Evolutionary conservation across 2,888 invertebrate genomes (phyloP).

Genomic region (Slavum lentiscoides): DNA sequence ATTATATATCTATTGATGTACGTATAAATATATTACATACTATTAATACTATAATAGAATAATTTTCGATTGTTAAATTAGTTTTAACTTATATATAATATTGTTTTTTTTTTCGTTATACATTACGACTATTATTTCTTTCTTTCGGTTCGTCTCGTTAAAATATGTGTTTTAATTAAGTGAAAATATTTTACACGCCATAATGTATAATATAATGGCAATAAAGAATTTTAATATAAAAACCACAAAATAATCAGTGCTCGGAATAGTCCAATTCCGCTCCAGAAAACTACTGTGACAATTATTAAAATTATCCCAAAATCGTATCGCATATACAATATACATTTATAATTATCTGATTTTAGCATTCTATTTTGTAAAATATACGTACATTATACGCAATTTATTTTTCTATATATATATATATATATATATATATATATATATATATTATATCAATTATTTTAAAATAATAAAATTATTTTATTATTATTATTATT

Average conservation of each 20-base stretch:
- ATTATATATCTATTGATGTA: constrained; percentile 17
- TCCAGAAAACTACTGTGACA: neutral
- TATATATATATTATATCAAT: too few relatives aligned
- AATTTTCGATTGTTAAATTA: constrained; percentile 51
- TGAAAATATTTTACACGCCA: constrained; percentile 10
- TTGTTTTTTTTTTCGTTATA: constrained; percentile 22
- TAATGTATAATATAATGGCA: neutral
- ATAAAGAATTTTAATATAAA: constrained; percentile 9
- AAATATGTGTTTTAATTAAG: neutral
- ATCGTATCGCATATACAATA: neutral
- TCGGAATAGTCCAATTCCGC: neutral
- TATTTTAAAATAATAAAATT: neutral
- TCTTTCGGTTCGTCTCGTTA: constrained; percentile 6
- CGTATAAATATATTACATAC: constrained; percentile 1
- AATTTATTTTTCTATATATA: too few relatives aligned
- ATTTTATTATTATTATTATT: too few relatives aligned
- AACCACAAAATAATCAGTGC: constrained; percentile 24
- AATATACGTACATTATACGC: too few relatives aligned
- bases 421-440: too few relatives aligned
- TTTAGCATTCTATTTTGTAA: too few relatives aligned
- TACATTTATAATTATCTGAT: too few relatives aligned
- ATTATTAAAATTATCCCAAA: neutral
- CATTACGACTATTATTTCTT: constrained; percentile 23
- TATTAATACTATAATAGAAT: constrained; percentile 43
- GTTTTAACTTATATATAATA: constrained; percentile 19